Evolutionary conservation across 2,797 vertebrate genomes (phyloP).

Genomic region (Eulemur albifrons): DNA sequence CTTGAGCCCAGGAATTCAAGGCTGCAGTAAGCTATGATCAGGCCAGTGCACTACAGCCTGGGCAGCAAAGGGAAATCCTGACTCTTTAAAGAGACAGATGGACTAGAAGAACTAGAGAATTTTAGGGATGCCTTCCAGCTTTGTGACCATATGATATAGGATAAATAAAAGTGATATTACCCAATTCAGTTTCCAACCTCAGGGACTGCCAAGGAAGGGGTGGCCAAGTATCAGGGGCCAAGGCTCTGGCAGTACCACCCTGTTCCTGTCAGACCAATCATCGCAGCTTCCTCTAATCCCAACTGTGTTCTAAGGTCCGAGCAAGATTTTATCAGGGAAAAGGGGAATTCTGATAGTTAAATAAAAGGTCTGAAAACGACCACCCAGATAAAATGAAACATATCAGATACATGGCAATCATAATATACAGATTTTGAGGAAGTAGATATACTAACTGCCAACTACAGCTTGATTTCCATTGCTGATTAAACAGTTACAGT

Average conservation of each 20-base stretch:
- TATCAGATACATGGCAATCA: neutral
- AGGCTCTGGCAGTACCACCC: neutral
- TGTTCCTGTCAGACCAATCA: neutral
- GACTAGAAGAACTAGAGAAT: neutral
- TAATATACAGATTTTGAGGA: neutral
- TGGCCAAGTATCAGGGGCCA: neutral
- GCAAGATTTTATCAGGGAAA: neutral
- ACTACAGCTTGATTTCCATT: neutral
- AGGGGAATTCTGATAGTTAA: neutral
- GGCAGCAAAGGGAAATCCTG: neutral
- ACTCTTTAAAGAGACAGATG: neutral
- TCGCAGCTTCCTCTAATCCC: neutral
- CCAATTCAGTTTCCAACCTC: neutral
- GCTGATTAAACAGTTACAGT: neutral
- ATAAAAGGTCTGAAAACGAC: constrained; percentile 3
- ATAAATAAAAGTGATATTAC: neutral
- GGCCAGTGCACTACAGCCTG: neutral
- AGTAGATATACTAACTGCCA: neutral
- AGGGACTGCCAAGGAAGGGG: neutral
- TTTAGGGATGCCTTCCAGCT: neutral
- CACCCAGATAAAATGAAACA: neutral
- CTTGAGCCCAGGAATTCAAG: neutral
- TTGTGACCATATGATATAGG: neutral
- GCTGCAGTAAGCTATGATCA: neutral
- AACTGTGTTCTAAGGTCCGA: neutral